phyloP scores from a whole-genome alignment of 2,113 vertebrate genomes.

The Silurus glanis region DNA sequence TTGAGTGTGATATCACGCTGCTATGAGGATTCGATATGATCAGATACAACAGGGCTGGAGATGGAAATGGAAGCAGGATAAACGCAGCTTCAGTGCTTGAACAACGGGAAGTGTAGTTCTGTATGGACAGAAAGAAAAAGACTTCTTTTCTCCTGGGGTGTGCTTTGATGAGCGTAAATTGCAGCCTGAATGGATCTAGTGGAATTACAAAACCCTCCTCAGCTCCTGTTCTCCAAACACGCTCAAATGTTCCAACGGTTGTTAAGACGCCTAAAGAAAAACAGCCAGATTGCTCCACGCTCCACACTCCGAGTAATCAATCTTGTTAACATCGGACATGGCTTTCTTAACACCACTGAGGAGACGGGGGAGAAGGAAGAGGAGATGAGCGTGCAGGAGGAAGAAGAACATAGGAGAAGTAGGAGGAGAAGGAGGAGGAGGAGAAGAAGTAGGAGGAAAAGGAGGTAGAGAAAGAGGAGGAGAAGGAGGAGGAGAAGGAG shows the following conservation, averaged over 20 bases:
- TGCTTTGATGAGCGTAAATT: constrained; percentile 57
- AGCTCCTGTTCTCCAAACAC: constrained; percentile 16
- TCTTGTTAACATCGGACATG: constrained; percentile 57
- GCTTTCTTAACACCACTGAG: constrained; percentile 49
- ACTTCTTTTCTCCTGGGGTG: constrained; percentile 44
- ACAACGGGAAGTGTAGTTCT: not conserved
- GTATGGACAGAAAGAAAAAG: constrained; percentile 15
- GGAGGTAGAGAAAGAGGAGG: no score
- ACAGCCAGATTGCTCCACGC: constrained; percentile 16
- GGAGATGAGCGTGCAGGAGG: no score
- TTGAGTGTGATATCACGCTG: not conserved
- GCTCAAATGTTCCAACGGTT: constrained; percentile 4
- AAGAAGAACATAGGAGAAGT: not conserved
- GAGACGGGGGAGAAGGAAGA: not conserved
- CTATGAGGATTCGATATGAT: not conserved
- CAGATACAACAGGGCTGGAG: not conserved
- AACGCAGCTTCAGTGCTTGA: constrained; percentile 13
- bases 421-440: not conserved
- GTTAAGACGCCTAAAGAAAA: constrained; percentile 8
- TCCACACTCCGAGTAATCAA: constrained; percentile 63
- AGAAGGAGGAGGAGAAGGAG: no score
- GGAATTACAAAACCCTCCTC: constrained; percentile 51
- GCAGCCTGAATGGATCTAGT: constrained; percentile 49
- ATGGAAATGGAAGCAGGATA: not conserved
- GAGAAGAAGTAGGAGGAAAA: no score